Percentiles rank a stretch among this genome's conserved stretches.
These are phyloP conservation scores for Parasteatoda tepidariorum DNA, from an alignment of 1,140 invertebrate species.

Conservation along the genomic window DNA sequence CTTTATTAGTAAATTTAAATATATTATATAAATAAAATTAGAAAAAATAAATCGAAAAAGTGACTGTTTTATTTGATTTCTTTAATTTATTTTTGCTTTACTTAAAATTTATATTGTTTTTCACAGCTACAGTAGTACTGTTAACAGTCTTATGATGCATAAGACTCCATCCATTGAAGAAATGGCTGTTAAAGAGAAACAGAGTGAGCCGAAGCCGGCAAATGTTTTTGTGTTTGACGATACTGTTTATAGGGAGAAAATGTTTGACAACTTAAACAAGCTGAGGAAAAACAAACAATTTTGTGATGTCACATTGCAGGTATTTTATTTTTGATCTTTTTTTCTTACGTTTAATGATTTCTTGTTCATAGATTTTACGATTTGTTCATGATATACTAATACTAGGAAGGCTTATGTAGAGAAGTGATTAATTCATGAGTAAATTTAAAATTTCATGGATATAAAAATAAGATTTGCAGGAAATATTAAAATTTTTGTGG, in stretches of 20 bases:
- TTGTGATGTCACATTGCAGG: conserved; percentile 83
- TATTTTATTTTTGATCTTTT: conserved; percentile 67
- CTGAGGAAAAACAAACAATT: conserved; percentile 82
- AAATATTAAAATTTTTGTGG: too few relatives aligned
- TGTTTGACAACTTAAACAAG: conserved; percentile 77
- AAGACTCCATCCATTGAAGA: conserved; percentile 19
- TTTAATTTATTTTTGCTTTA: too few relatives aligned
- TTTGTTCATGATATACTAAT: too few relatives aligned
- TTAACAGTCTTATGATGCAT: conserved; percentile 41
- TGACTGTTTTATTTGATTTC: too few relatives aligned
- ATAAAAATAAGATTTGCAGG: too few relatives aligned
- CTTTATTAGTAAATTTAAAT: too few relatives aligned
- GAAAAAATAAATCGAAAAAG: too few relatives aligned
- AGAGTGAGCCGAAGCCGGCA: conserved; percentile 9
- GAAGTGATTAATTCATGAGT: too few relatives aligned
- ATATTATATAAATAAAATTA: too few relatives aligned
- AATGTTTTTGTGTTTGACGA: conserved; percentile 69
- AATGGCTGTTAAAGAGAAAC: conserved; percentile 44
- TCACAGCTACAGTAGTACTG: conserved; percentile 31
- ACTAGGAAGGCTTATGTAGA: too few relatives aligned
- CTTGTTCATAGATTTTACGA: neutral
- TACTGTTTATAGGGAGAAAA: conserved; percentile 72
- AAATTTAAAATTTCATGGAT: too few relatives aligned
- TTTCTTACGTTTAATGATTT: conserved; percentile 5
- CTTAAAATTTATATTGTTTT: conserved; percentile 7